Base-by-base conservation (phyloP, 1,140 invertebrate genomes). In the Drosophila mayri region DNA sequence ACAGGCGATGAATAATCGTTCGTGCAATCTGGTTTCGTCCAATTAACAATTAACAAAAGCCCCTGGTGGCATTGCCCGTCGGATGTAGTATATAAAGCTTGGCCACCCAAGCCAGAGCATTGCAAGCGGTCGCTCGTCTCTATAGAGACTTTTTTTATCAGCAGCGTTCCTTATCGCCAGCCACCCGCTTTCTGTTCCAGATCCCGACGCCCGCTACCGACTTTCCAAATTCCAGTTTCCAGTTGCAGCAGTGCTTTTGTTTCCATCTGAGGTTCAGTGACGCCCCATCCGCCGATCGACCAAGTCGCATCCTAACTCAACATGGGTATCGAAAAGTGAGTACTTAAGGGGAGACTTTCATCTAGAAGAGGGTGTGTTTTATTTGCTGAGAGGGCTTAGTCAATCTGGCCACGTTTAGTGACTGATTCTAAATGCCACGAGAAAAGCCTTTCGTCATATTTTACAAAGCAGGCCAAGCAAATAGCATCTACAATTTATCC, bases 281-380 rank as follows among this genome's bases (percentile, higher is more conserved):
- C 60, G 60, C 64, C 72, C 64, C 77, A 66, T 22, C 57, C 46
- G 73, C 73, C 85, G 85, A 65, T 62, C 66, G 64, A 64, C 72
- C 52, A 63, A 90, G 86, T 90, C 71, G 62, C 79, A 40, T 38
- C 57, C 63, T 41, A 37, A 28, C 49, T 54, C 47, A 50, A 25
- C 14, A 90, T 90, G 85, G 76, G 85, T 44, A 60, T 90, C 52
- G 85, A 90, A 32, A 90, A 82, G 85, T 90, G 70, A 90, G 85
- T 90, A 78, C 16, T 7, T 11, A 6, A 11, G 30, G 11, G 37
- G 9, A 22, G 32, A 16, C 22, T 65, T 1, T 12, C 18, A 35
- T 22, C n/a, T 58, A 9, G 37, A n/a, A 6, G 44, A n/a, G 38
- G 44, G 67, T 28, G 70, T 47, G 67, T 60, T 37, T 16, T 30